Conservation (phyloP, 2,113 vertebrate genomes). For the Megaptera novaeangliae region DNA sequence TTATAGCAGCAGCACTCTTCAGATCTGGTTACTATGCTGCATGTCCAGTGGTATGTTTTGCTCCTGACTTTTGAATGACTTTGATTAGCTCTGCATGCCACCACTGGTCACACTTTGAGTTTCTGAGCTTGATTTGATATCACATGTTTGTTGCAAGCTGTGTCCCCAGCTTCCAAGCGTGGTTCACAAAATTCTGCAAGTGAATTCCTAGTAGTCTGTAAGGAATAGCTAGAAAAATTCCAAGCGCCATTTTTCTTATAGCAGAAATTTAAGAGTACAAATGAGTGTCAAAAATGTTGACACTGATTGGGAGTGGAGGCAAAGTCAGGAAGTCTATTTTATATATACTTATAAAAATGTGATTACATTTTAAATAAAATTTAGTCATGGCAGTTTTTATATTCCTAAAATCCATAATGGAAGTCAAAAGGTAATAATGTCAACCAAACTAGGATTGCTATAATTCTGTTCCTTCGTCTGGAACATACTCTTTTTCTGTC, state of each 20-base stretch:
- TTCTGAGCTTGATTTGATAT: not conserved
- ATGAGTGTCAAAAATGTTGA: not conserved
- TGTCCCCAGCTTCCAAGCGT: not conserved
- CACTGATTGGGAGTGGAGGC: not conserved
- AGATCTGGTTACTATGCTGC: not conserved
- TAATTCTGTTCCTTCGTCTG: not conserved
- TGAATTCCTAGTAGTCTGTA: not conserved
- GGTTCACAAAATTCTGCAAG: not conserved
- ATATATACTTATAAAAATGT: not conserved
- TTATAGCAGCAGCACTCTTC: not conserved
- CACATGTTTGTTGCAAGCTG: not conserved
- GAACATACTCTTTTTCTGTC: not conserved
- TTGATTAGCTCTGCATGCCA: not conserved
- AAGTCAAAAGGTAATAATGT: not conserved
- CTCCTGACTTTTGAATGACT: not conserved
- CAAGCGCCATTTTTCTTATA: not conserved
- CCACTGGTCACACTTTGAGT: not conserved
- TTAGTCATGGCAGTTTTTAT: not conserved
- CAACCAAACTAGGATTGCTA: not conserved
- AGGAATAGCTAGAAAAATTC: not conserved
- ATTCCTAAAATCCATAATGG: not conserved
- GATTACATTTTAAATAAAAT: not conserved
- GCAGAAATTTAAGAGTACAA: not conserved
- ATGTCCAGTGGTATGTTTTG: not conserved
- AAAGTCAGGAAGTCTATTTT: not conserved